phyloP scores from a whole-genome alignment of 2,888 invertebrate genomes.

The Branchipolynoe longqiensis region DNA sequence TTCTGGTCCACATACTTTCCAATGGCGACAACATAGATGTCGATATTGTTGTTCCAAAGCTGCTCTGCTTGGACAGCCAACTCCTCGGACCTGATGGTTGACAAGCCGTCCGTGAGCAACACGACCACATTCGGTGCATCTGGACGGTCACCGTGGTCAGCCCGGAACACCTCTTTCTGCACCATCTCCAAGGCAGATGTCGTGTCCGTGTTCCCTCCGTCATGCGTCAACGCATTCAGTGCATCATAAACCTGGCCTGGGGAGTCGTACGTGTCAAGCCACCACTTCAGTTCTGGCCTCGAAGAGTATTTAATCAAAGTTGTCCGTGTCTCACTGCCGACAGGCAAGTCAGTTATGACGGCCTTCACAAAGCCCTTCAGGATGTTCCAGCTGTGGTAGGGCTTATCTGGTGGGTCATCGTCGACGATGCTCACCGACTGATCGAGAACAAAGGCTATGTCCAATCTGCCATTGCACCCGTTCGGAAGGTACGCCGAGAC shows the following conservation, averaged over 20 bases:
- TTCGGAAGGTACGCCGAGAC: not conserved
- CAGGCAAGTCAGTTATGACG: conserved; percentile 17
- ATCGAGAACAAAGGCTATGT: conserved; percentile 46
- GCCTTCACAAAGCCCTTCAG: conserved; percentile 40
- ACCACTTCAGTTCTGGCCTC: not conserved
- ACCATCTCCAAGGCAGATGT: not conserved
- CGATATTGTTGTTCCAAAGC: not conserved
- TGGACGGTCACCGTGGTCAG: not conserved
- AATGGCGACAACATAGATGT: conserved; percentile 20
- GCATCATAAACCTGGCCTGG: not conserved
- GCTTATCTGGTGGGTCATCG: not conserved
- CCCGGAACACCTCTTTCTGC: not conserved
- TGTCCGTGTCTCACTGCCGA: conserved; percentile 3
- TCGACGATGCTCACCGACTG: conserved; percentile 54
- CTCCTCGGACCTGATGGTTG: not conserved
- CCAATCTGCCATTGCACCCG: not conserved
- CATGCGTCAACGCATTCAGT: not conserved
- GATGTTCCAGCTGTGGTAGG: conserved; percentile 39
- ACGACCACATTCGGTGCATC: conserved; percentile 12
- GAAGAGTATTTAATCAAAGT: conserved; percentile 14
- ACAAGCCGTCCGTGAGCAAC: conserved; percentile 44
- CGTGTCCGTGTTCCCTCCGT: conserved; percentile 52
- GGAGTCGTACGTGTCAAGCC: not conserved
- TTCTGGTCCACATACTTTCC: not conserved
- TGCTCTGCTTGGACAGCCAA: not conserved